These are phyloP conservation scores for Stictocephala bisonia DNA, from an alignment of 2,888 invertebrate species.

Conservation along the genomic window DNA sequence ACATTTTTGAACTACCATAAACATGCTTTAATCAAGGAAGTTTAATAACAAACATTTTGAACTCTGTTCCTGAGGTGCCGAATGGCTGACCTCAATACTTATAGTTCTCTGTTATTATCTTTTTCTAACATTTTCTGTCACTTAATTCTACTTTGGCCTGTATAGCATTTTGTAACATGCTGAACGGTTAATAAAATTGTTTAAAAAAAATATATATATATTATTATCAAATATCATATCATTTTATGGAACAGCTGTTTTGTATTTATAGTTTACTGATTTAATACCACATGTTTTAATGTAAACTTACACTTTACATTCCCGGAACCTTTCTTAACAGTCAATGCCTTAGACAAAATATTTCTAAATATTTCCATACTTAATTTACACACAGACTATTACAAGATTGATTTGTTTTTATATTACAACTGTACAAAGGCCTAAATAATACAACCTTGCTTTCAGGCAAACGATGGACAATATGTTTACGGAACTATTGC, in stretches of 20 bases:
- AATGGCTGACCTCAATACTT: too few species aligned
- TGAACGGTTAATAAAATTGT: too few species aligned
- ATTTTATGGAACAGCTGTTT: not conserved
- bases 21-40: too few species aligned
- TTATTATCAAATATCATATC: not conserved
- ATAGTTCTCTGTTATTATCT: too few species aligned
- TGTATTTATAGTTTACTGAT: not conserved
- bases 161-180: too few species aligned
- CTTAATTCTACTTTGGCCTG: too few species aligned
- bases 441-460: not conserved
- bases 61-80: too few species aligned
- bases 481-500: slow-evolving; percentile 14
- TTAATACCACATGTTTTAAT: not conserved
- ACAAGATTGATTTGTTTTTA: not conserved
- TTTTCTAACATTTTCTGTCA: too few species aligned
- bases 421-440: slow-evolving; percentile 3
- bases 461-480: slow-evolving; percentile 38
- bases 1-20: too few species aligned
- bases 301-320: not conserved
- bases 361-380: not conserved
- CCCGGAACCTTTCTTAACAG: not conserved
- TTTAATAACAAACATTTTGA: too few species aligned
- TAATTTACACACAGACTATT: not conserved
- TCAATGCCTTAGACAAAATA: not conserved
- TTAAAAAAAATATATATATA: not conserved